Base-by-base conservation (phyloP, 2,797 vertebrate species). In the Pseudopleuronectes americanus region DNA sequence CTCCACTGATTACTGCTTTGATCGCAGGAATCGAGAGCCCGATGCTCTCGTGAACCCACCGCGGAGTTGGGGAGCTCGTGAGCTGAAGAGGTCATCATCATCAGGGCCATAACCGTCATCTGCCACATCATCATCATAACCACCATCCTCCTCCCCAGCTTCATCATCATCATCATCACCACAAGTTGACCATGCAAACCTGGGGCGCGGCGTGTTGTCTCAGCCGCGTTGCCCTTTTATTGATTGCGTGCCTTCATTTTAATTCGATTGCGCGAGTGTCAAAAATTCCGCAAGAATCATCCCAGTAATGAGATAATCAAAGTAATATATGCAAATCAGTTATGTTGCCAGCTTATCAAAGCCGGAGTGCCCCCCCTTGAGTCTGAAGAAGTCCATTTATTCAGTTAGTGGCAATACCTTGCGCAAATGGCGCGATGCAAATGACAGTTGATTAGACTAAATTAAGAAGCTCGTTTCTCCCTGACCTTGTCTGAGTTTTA, bases 401-500 rank as follows among this genome's bases (percentile, higher is more conserved):
- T 99, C 96, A 98, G 96, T 98, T 99, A 99, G 98, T 96, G 96
- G 97, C 98, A 97, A 98, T 97, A 99, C 97, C 96, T 95, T 96
- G 95, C 96, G 95, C 96, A 97, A 96, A 98, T 97, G 97, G 96
- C 89, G 94, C 96, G 96, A 99, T 99, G 98, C 97, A 99, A 99
- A 99, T 99, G 97, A 97, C 96, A 97, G 97, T 98, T 99, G 98
- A 99, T 99, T 99, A 99, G 96, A 98, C 97, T 96, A 98, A 99
- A 99, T 99, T 97, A 98, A 98, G 96, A 97, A 97, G 94, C 96
- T 98, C 95, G 95, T 96, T 98, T 95, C 96, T 97, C 96, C 95
- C 97, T 99, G 97, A 99, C 97, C 97, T 98, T 99, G 97, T 99
- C 98, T 99, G 97, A 96, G 97, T 98, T 99, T 98, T 99, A 99